Evolutionary conservation across 1,140 invertebrate genomes (phyloP), one percentile per base, ranked within the genome.

Genomic region (Drosophila elegans): DNA sequence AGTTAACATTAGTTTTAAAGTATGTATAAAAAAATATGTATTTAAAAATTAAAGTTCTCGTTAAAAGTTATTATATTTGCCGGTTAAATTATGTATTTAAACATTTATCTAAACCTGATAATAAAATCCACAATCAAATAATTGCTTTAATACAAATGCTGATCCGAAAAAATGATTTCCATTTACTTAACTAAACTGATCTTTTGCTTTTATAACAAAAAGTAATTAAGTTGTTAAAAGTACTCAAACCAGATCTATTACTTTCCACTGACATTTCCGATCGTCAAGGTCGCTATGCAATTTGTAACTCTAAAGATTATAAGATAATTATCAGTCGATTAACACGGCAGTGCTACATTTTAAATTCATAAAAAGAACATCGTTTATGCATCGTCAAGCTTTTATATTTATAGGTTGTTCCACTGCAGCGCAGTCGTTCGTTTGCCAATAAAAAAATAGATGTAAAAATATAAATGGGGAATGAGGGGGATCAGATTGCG

Each of bases 261-360:
- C 32, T 52, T 36, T 52, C 10, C 27, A 41, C 3, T 16, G 13
- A n/a, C 2, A 48, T 48, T 25, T 7, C 25, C 2, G 2, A 48
- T 29, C 12, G 6, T 21, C 51, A 57, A 57, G 34, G 51, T 57
- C 38, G 36, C 13, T n/a, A 36, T 13, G 27, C 36, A 21, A 57
- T 41, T 59, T 29, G 60, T 62, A 42, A 60, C 27, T 13, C 29
- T 44, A 29, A 21, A 52, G 36, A 60, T 42, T 39, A 34, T n/a
- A 12, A 25, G 6, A 44, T 63, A 63, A 63, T 60, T 63, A 41
- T 21, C 2, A 13, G 36, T 29, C 27, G 38, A 25, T 59, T 21
- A 62, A 32, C 53, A 62, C 21, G 7, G 12, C 29, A 60, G 54
- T 11, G 34, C n/a, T 29, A 55, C 49, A 61, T 55, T 61, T 55